Evolutionary conservation across 2,888 invertebrate species (phyloP), one percentile per base, ranked within the genome.

Genomic region (Myathropa florea): DNA sequence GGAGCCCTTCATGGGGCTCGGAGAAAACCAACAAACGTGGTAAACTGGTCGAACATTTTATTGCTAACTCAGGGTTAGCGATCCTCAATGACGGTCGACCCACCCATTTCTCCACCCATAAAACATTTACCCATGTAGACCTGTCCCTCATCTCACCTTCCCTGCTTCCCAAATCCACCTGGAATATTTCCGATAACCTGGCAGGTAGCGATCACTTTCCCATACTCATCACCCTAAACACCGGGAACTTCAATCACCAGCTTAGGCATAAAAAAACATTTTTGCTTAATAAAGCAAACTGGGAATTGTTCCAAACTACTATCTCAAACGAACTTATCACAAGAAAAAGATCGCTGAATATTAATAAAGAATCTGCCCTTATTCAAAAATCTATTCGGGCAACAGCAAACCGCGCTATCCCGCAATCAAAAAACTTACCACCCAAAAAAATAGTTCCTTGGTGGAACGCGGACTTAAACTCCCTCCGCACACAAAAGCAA

Each of bases 1-100:
- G 67, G 65, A 85, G 72, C 24, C 55, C 85, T 10, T 36, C 77
- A 14, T 81, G 68, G 80, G 84, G 76, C 6, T 80, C 72, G 2
- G 14, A 23, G n/a, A 14, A 61, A 1, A 4, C 61, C 0, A 84
- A 84, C 28, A 55, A 75, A 4, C 7, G 65, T n/a, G n/a, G n/a
- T n/a, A n/a, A n/a, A n/a, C n/a, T n/a, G n/a, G n/a, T n/a, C n/a
- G n/a, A n/a, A n/a, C n/a, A n/a, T n/a, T n/a, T n/a, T 2, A 60
- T 75, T 26, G 6, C 75, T 9, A 57, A 61, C 3, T n/a, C n/a
- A n/a, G n/a, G n/a, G n/a, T 21, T 87, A 28, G 57, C 70, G 3
- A 65, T 80, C 6, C 63, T 83, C 3, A 80, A 80, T 39, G 70
- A 82, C 36, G 36, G 75, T 53, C 46, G 64, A 10, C 63, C 78